Evolutionary conservation across 2,113 vertebrate genomes (phyloP), one percentile per base, ranked within the genome.

Genomic region (Holacanthus passer): DNA sequence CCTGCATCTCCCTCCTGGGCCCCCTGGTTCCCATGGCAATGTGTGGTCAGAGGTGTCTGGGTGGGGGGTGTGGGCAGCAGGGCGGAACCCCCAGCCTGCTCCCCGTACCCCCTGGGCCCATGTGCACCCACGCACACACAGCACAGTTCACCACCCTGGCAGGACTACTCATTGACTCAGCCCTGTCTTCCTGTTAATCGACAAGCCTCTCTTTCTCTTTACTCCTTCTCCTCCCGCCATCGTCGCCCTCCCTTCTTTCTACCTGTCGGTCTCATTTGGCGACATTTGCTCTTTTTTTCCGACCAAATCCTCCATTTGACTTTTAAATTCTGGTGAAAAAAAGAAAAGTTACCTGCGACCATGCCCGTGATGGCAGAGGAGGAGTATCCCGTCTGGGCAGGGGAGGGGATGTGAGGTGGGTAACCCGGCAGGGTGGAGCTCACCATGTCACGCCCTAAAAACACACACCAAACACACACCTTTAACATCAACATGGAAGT

Each of bases 401-500:
- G 93, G 32, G 95, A 92, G 32, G 97, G 96, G 89, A 98, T 96
- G 94, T 97, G 97, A 53, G 97, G 97, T 20, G 97, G 97, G 89
- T 98, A 98, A 37, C 97, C 97, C 0, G 97, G 97, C 69, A 98
- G 92, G 17, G 97, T 97, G 88, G 97, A 96, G 90, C 96, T 96
- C 84, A 96, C 95, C 95, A 97, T 96, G 85, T 98, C 97, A 80
- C 97, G 94, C 71, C 97, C 97, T 97, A 84, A 41, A 84, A 89
- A 81, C 78, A 73, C 52, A 87, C 64, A 79, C 17, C 19, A 37
- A 86, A 70, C 17, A 53, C 24, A 86, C 24, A 50, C 19, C 14
- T 47, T 73, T 48, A 73, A 56, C 47, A n/a, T 53, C 2, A n/a
- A 24, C 7, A 32, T 22, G 11, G 58, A 81, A 31, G 8, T 48